A percentile compares a stretch with the other conserved stretches of the same genome.
Evolutionary conservation across 2,888 invertebrate genomes (phyloP).

Genomic region (Idaea straminata): DNA sequence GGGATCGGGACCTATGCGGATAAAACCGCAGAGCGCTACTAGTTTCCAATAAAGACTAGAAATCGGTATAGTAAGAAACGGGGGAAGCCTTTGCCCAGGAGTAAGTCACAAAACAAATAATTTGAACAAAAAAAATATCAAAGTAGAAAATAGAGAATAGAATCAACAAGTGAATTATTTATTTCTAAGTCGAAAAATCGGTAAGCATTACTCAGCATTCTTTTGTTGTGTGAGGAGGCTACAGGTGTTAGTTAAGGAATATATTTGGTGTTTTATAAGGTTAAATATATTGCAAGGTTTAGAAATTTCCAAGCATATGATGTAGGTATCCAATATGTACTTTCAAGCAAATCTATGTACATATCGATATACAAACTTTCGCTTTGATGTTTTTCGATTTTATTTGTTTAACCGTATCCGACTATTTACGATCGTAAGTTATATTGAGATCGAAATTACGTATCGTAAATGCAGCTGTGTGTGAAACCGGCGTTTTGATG

Average conservation of each 20-base stretch:
- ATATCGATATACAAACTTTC: conserved; percentile 31
- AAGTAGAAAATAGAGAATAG: conserved; percentile 48
- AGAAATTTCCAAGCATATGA: no score
- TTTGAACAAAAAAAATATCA: conserved; percentile 40
- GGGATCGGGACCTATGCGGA: no score
- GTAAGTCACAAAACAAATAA: no score
- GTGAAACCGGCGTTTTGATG: conserved; percentile 33
- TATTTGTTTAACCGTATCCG: conserved; percentile 17
- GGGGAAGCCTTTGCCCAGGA: no score
- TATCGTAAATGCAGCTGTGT: conserved; percentile 35
- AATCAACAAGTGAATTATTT: conserved; percentile 75
- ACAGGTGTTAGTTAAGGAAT: conserved; percentile 56
- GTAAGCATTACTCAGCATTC: conserved; percentile 64
- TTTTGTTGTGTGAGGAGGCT: conserved; percentile 59
- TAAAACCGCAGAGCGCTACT: no score
- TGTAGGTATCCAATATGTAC: no score
- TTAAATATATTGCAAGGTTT: conserved; percentile 28
- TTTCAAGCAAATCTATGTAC: not conserved
- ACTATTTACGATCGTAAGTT: conserved; percentile 27
- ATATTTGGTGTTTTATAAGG: conserved; percentile 59
- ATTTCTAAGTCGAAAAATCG: conserved; percentile 70
- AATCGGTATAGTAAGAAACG: no score
- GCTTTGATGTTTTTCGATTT: conserved; percentile 25
- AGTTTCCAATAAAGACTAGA: no score
- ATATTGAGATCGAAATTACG: conserved; percentile 29